Evolutionary conservation across 2,888 invertebrate species (phyloP).

Genomic region (Arge pagana): DNA sequence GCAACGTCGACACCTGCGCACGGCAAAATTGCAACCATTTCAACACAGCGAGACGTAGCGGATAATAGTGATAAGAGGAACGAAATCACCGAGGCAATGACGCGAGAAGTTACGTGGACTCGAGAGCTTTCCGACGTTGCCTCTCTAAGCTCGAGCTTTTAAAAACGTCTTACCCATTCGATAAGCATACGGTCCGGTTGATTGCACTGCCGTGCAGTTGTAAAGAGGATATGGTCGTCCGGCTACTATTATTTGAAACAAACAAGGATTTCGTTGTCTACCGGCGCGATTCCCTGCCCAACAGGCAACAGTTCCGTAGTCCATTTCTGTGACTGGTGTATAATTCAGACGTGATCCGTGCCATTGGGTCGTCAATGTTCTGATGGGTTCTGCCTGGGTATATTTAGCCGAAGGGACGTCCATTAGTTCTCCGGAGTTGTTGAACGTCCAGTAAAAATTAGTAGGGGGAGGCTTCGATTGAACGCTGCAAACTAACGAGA

Average conservation of each 20-base stretch:
- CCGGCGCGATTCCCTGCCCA: slow-evolving; percentile 84
- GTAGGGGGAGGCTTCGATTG: slow-evolving; percentile 84
- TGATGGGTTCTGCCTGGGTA: slow-evolving; percentile 50
- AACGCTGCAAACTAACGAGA: slow-evolving; percentile 81
- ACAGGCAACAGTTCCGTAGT: slow-evolving; percentile 87
- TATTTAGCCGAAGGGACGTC: slow-evolving; percentile 72
- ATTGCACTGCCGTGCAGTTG: slow-evolving; percentile 75
- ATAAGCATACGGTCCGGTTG: slow-evolving; percentile 50
- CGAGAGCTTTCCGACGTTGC: too few species aligned
- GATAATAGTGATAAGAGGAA: slow-evolving; percentile 4
- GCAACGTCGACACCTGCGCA: slow-evolving; percentile 46
- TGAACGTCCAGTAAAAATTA: slow-evolving; percentile 90
- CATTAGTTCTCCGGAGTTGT: slow-evolving; percentile 85
- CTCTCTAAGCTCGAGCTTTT: too few species aligned
- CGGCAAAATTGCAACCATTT: neutral
- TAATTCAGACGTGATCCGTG: slow-evolving; percentile 78
- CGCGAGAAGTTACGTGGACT: too few species aligned
- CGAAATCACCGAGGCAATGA: neutral
- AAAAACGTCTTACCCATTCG: slow-evolving; percentile 50
- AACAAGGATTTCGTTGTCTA: slow-evolving; percentile 79
- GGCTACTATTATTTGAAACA: slow-evolving; percentile 85
- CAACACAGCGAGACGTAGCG: too few species aligned
- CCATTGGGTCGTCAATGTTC: slow-evolving; percentile 59
- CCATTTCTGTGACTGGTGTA: slow-evolving; percentile 83
- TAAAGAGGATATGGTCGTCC: slow-evolving; percentile 86